Evolutionary conservation across 2,888 invertebrate species (phyloP).

Genomic region (Diachrysia chrysitis): DNA sequence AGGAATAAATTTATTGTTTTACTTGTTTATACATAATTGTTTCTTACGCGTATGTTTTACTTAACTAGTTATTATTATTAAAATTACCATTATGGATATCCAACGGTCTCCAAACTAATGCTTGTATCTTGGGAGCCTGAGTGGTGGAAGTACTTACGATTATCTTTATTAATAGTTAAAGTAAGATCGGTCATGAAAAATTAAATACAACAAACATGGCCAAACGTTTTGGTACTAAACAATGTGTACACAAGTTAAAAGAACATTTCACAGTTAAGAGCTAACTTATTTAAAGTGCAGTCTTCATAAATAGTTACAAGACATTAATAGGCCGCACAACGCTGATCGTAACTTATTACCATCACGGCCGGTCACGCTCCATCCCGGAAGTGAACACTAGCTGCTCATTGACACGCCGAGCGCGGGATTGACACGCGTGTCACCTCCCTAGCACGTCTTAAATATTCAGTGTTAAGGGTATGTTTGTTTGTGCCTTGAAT

Average conservation of each 20-base stretch:
- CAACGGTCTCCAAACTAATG: no score
- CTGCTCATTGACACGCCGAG: constrained; percentile 61
- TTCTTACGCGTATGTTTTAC: no score
- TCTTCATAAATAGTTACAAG: constrained; percentile 55
- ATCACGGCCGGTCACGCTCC: constrained; percentile 63
- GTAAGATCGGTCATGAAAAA: no score
- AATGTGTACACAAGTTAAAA: neutral
- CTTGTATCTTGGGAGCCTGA: no score
- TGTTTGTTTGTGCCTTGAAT: constrained; percentile 23
- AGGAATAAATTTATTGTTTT: no score
- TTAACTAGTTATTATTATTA: no score
- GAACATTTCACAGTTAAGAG: neutral
- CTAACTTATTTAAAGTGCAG: constrained; percentile 23
- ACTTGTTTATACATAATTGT: no score
- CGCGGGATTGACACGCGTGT: constrained; percentile 61
- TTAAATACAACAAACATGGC: no score
- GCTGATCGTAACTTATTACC: constrained; percentile 58
- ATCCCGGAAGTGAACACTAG: constrained; percentile 65
- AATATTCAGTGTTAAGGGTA: constrained; percentile 60
- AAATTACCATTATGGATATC: no score
- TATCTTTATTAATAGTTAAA: no score
- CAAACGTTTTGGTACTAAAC: no score
- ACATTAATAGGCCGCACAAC: constrained; percentile 56
- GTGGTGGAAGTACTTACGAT: no score
- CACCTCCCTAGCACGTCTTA: constrained; percentile 58